Conservation (phyloP, 2,113 vertebrate species). For the Pangasianodon gigas region DNA sequence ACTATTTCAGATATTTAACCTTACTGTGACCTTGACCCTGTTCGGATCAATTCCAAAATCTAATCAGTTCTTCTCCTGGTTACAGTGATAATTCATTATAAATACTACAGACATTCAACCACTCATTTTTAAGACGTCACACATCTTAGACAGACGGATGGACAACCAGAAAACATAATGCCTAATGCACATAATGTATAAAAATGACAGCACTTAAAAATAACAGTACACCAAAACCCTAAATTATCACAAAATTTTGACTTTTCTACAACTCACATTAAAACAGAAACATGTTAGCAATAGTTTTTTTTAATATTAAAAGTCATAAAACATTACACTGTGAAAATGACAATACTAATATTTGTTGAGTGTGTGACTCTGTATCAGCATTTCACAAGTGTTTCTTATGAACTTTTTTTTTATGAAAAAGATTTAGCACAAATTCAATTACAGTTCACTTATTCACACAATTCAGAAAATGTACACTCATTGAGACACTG, state of each 20-base stretch:
- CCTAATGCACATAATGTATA: not conserved
- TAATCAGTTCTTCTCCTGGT: too few relatives aligned
- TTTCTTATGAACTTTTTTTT: not conserved
- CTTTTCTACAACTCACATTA: too few relatives aligned
- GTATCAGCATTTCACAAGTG: not conserved
- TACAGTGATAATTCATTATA: not conserved
- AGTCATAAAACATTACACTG: not conserved
- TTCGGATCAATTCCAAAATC: too few relatives aligned
- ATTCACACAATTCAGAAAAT: not conserved
- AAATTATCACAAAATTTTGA: too few relatives aligned
- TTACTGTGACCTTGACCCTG: too few relatives aligned
- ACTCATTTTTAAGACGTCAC: not conserved
- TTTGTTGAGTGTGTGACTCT: not conserved
- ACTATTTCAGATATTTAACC: too few relatives aligned
- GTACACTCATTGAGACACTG: not conserved
- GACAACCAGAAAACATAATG: not conserved
- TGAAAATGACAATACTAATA: not conserved
- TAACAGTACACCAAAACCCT: not conserved
- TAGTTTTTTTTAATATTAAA: not conserved
- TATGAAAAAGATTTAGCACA: not conserved
- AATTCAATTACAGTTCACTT: not conserved
- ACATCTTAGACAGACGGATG: not conserved
- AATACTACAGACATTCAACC: not conserved
- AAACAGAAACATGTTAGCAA: not conserved
- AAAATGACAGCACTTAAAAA: too few relatives aligned